Evolutionary conservation across 92 coral and sea anemone species (phyloP), one percentile per base, ranked within the genome.

Genomic region (Palythoa grandis): DNA sequence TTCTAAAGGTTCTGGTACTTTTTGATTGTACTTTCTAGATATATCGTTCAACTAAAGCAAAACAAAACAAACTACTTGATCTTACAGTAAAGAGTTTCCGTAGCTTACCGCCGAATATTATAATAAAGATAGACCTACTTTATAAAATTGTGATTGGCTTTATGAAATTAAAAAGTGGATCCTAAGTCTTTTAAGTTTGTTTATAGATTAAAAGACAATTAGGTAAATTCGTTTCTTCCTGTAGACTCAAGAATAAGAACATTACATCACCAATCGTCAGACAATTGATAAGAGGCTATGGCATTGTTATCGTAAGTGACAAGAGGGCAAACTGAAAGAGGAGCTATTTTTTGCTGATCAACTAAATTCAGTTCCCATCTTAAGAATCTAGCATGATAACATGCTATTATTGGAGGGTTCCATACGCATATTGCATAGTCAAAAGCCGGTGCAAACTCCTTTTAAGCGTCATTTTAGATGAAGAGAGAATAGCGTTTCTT

Each of bases 11-110:
- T 74, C 78, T 37, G 61, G n/a, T 40, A 74, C 8, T 20, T 74
- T 19, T 14, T 50, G n/a, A 50, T 37, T 43, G 43, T 47, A 50
- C 53, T 47, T 20, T 48, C 15, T n/a, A 23, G 53, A 2, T 74
- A 53, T 19, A 50, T 74, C 60, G 78, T 10, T 48, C 78, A 48
- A 48, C 57, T 7, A 50, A 43, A 74, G 19, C 61, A 74, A 74
- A 50, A 47, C 61, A 74, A 74, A 50, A 47, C 77, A 73, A 47
- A 52, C 57, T 23, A n/a, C 78, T 50, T 29, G 13, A 23, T 74
- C 35, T 74, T 74, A n/a, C 22, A 47, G 78, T 53, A 14, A 40
- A 25, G 78, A 17, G 22, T 74, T 74, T 48, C 58, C 54, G 54
- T 13, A 74, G 78, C 48, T 50, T 50, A n/a, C 54, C 50, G 61